A percentile compares a stretch with the other conserved stretches of the same genome.
Evolutionary conservation across 1,140 invertebrate species (phyloP).

Genomic region (Rhizoglyphus robini): DNA sequence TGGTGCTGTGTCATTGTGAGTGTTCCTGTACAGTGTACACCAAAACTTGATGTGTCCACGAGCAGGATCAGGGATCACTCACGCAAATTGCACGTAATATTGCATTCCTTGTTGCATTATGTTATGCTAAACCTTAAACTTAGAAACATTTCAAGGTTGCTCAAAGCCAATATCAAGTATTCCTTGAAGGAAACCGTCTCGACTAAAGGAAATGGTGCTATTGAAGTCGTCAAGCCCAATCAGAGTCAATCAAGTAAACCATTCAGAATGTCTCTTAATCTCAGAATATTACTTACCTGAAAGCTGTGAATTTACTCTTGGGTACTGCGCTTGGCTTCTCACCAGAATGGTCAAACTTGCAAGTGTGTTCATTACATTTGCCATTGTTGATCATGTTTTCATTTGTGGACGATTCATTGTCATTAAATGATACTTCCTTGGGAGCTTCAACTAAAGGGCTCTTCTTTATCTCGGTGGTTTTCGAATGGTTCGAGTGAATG

Average conservation of each 20-base stretch:
- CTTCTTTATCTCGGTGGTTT: not conserved
- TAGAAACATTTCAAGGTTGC: not conserved
- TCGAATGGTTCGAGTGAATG: not conserved
- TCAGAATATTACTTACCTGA: constrained; percentile 7
- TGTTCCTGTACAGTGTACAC: no score
- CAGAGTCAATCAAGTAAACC: no score
- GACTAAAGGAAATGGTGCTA: no score
- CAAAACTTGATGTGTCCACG: no score
- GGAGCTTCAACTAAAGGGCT: not conserved
- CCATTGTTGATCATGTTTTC: not conserved
- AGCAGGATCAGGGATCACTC: no score
- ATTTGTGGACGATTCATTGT: no score
- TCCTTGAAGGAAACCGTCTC: not conserved
- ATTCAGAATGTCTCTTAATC: no score
- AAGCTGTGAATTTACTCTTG: constrained; percentile 16
- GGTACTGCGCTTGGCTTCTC: not conserved
- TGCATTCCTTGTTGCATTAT: no score
- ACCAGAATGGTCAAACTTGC: not conserved
- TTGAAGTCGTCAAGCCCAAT: no score
- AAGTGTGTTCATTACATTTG: not conserved
- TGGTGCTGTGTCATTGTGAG: no score
- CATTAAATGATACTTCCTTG: no score
- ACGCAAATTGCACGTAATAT: no score
- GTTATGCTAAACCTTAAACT: not conserved
- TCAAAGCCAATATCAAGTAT: not conserved